Percentiles rank a stretch among this genome's conserved stretches.
Evolutionary conservation across 2,888 invertebrate species (phyloP).

Genomic region (Cepaea hortensis): DNA sequence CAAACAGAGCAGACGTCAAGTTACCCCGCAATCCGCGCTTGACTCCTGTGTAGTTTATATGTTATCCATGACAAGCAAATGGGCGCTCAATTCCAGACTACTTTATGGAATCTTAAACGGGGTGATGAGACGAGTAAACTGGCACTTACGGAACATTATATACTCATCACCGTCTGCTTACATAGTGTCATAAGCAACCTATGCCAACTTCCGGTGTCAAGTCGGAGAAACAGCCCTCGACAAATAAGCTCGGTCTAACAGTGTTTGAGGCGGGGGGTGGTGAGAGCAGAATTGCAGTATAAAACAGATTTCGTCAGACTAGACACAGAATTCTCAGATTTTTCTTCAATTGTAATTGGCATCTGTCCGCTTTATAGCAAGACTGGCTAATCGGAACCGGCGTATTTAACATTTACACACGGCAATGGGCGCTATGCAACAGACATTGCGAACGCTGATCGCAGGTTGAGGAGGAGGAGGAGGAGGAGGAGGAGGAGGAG

Average conservation of each 20-base stretch:
- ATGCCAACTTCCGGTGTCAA: conserved; percentile 43
- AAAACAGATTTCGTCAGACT: conserved; percentile 43
- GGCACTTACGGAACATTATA: conserved; percentile 32
- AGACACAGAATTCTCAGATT: conserved; percentile 39
- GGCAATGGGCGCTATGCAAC: background rate
- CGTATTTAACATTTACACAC: background rate
- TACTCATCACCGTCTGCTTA: conserved; percentile 29
- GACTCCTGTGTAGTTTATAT: background rate
- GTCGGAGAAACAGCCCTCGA: conserved; percentile 17
- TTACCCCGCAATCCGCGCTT: background rate
- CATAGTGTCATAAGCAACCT: conserved; percentile 43
- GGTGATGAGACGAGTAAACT: background rate
- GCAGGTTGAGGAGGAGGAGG: background rate
- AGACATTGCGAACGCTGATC: background rate
- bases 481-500: background rate
- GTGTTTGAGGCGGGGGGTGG: conserved; percentile 35
- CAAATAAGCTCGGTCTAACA: conserved; percentile 35
- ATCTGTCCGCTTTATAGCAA: conserved; percentile 21
- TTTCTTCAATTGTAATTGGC: conserved; percentile 46
- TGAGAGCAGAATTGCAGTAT: conserved; percentile 24
- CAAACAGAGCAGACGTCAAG: no score
- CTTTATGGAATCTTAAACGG: no score
- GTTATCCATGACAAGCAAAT: background rate
- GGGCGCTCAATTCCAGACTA: no score
- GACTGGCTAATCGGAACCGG: background rate